Conservation (phyloP, 2,113 vertebrate species). For the Limnothrissa miodon region DNA sequence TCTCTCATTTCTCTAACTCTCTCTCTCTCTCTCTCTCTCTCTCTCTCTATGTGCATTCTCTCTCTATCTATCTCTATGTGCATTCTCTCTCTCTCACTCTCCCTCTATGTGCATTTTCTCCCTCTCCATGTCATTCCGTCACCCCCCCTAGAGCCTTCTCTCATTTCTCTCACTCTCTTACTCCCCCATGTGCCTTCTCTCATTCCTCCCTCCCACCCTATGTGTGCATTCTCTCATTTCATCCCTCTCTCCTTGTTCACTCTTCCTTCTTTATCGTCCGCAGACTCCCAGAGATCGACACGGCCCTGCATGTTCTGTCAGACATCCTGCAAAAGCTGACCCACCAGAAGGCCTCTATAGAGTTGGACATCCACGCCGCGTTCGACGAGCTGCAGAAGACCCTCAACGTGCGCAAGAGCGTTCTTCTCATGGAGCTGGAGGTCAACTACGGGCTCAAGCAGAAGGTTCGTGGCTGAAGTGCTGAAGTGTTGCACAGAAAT, state of each 20-base stretch:
- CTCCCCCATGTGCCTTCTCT: not conserved
- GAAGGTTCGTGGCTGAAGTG: conserved; percentile 76
- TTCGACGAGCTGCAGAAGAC: conserved; percentile 97
- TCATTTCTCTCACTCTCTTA: not conserved
- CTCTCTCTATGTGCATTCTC: too few species aligned
- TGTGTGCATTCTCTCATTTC: too few species aligned
- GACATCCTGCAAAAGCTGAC: conserved; percentile 95
- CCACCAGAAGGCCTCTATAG: conserved; percentile 89
- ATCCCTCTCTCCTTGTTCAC: not conserved
- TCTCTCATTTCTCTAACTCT: too few species aligned
- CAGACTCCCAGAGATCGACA: conserved; percentile 95
- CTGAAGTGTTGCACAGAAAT: not conserved
- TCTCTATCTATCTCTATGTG: too few species aligned
- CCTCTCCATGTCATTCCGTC: too few species aligned
- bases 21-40: too few species aligned
- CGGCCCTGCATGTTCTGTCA: conserved; percentile 88
- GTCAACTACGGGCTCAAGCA: conserved; percentile 98
- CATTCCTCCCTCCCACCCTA: not conserved
- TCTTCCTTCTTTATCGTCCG: not conserved
- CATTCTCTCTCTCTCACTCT: too few species aligned
- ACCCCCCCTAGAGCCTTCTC: not conserved
- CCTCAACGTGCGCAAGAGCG: conserved; percentile 91
- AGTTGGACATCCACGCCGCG: conserved; percentile 88
- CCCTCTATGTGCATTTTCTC: too few species aligned
- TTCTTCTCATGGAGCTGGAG: conserved; percentile 96